phyloP scores from a whole-genome alignment of 2,797 vertebrate species.

The Aphelocoma californica region DNA sequence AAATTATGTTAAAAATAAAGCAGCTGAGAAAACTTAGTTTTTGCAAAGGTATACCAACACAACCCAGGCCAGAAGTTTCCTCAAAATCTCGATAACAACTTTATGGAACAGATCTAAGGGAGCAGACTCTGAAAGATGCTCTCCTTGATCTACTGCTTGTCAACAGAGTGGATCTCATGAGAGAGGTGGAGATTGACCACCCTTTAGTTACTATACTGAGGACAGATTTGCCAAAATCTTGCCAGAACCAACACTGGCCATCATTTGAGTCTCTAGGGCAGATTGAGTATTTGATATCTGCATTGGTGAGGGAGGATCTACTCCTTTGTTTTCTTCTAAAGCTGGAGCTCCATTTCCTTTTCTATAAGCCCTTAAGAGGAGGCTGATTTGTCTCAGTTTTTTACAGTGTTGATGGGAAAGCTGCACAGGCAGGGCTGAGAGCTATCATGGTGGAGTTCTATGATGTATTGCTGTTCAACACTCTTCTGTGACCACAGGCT shows the following conservation, averaged over 20 bases:
- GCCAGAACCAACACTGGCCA: neutral
- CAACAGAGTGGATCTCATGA: neutral
- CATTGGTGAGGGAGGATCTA: neutral
- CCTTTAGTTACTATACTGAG: neutral
- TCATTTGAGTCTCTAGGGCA: neutral
- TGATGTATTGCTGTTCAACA: neutral
- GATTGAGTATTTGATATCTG: neutral
- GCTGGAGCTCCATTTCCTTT: neutral
- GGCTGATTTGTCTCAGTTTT: neutral
- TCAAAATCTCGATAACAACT: neutral
- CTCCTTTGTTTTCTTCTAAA: neutral
- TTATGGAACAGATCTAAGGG: neutral
- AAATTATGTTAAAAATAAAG: neutral
- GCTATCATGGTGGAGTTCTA: neutral
- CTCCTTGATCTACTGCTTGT: neutral
- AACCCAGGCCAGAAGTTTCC: neutral
- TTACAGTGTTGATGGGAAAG: neutral
- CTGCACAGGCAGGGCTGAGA: neutral
- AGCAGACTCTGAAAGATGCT: fast-evolving
- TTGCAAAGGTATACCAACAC: neutral
- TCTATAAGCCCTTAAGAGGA: neutral
- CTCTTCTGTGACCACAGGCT: neutral
- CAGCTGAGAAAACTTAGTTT: neutral
- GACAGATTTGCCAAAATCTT: neutral
- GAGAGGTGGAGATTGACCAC: neutral